Conservation (phyloP, 1,140 invertebrate species). For the Drosophila tani region DNA sequence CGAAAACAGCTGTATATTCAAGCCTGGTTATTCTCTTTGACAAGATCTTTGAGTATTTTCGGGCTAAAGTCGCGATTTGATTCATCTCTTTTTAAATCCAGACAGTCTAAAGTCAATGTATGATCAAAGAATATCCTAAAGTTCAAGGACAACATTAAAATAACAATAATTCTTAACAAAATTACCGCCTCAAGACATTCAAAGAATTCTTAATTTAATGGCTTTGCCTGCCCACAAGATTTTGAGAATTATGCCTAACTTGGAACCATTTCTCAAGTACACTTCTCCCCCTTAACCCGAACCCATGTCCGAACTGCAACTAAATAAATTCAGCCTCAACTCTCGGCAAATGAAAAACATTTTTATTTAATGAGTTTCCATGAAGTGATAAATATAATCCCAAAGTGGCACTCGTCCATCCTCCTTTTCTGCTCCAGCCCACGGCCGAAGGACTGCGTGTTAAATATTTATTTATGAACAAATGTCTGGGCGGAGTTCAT, state of each 20-base stretch:
- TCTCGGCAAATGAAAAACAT: constrained; percentile 41
- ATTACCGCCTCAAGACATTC: not conserved
- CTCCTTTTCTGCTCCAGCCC: constrained; percentile 11
- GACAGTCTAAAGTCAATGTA: not conserved
- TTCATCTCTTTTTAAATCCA: too few relatives aligned
- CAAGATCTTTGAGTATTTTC: too few relatives aligned
- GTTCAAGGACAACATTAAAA: not conserved
- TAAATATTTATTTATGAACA: constrained; percentile 67
- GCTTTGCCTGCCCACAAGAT: too few relatives aligned
- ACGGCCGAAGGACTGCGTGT: constrained; percentile 39
- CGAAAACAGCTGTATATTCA: too few relatives aligned
- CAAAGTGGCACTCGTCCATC: constrained; percentile 32
- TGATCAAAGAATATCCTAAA: too few relatives aligned
- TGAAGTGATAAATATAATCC: constrained; percentile 50
- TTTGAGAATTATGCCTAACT: constrained; percentile 4
- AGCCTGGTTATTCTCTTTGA: too few relatives aligned
- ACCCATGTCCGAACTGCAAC: not conserved
- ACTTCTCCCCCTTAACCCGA: not conserved
- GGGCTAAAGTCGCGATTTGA: not conserved
- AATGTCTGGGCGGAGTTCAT: constrained; percentile 37
- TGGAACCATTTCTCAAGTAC: constrained; percentile 4
- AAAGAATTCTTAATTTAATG: constrained; percentile 10
- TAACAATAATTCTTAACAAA: not conserved
- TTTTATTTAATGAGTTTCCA: constrained; percentile 51
- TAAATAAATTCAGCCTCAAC: constrained; percentile 30